Evolutionary conservation across 2,888 invertebrate species (phyloP).

Genomic region (Tholera decimalis): DNA sequence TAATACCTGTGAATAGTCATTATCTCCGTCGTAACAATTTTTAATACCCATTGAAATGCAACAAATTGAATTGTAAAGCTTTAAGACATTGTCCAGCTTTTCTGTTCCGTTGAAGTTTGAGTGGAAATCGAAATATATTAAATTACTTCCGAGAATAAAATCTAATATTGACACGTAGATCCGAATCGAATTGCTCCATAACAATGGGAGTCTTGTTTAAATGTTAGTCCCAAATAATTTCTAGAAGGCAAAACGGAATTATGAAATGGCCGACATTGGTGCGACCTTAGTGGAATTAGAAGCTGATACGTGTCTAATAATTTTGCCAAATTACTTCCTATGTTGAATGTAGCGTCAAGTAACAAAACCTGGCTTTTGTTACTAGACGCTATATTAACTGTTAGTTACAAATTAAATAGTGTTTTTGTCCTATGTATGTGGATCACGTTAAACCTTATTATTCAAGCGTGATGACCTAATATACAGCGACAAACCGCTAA

Average conservation of each 20-base stretch:
- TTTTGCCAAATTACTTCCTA: conserved; percentile 87
- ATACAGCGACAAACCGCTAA: conserved; percentile 47
- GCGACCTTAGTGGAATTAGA: conserved; percentile 82
- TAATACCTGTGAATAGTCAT: conserved; percentile 39
- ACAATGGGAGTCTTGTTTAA: conserved; percentile 75
- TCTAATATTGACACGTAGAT: conserved; percentile 81
- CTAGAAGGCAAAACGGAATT: conserved; percentile 73
- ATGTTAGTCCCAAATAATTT: conserved; percentile 71
- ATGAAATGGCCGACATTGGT: conserved; percentile 80
- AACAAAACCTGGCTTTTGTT: conserved; percentile 29
- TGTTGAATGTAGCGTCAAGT: conserved; percentile 68
- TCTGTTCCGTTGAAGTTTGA: conserved; percentile 55
- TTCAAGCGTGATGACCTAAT: conserved; percentile 48
- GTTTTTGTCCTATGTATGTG: conserved; percentile 26
- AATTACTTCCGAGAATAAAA: conserved; percentile 82
- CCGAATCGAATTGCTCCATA: conserved; percentile 73
- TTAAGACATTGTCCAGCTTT: conserved; percentile 34
- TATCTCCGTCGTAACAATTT: conserved; percentile 37
- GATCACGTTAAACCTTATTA: conserved; percentile 23
- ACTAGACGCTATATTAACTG: conserved; percentile 4
- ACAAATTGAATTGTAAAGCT: conserved; percentile 43
- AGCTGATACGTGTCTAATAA: conserved; percentile 86
- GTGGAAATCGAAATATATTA: conserved; percentile 77
- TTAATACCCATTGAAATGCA: conserved; percentile 42
- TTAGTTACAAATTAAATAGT: conserved; percentile 11